Percentiles rank a stretch among this genome's conserved stretches.
Evolutionary conservation across 53 echinoderm and acorn worm species (phyloP).

Genomic region (Holothuria scabra): DNA sequence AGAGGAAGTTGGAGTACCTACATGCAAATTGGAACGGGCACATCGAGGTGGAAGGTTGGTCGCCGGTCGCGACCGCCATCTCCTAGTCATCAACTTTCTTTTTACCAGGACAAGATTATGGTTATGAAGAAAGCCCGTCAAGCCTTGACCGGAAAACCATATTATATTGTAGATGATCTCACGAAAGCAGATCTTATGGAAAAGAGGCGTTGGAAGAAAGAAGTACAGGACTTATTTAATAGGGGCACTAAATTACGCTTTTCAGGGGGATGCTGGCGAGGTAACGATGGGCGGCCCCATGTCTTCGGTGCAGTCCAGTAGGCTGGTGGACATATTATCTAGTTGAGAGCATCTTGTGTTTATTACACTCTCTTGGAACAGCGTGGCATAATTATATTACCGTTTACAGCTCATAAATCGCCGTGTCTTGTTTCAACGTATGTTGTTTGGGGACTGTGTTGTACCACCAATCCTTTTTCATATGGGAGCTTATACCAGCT

Average conservation of each 20-base stretch:
- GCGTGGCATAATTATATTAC: too few species aligned
- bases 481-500: too few species aligned
- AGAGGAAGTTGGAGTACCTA: constrained; percentile 6
- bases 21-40: constrained; percentile 10
- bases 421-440: too few species aligned
- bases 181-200: too few species aligned
- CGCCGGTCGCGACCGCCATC: background rate
- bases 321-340: background rate
- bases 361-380: background rate
- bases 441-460: too few species aligned
- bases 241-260: constrained; percentile 25
- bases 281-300: constrained; percentile 11
- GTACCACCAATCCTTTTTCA: too few species aligned
- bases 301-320: background rate
- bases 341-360: background rate
- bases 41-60: constrained; percentile 27
- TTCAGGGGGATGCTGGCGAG: too few species aligned
- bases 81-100: constrained; percentile 22
- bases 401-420: background rate
- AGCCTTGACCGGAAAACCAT: constrained; percentile 7
- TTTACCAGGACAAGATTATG: constrained; percentile 19
- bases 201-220: constrained; percentile 10
- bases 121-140: too few species aligned
- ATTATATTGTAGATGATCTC: too few species aligned
- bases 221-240: constrained; percentile 1